Percentiles rank a stretch among this genome's conserved stretches.
Conservation (phyloP, 2,797 vertebrate genomes). For the Cygnus olor region DNA sequence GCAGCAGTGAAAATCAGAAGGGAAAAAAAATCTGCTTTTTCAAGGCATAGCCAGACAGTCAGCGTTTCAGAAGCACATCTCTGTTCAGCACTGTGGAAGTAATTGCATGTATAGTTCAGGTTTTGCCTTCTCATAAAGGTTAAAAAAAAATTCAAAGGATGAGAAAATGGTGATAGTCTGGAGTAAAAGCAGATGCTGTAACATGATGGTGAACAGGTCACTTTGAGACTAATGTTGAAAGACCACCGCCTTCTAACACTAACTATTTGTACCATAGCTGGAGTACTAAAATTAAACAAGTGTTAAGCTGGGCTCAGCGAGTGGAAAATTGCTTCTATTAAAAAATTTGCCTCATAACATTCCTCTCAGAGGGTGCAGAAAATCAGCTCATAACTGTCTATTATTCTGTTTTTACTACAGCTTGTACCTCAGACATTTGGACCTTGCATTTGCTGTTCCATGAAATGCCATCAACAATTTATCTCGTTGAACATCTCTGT, state of each 20-base stretch:
- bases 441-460: neutral
- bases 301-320: neutral
- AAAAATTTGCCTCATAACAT: neutral
- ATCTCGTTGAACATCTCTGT: neutral
- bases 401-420: neutral
- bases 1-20: constrained; percentile 24
- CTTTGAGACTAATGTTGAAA: neutral
- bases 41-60: neutral
- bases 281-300: neutral
- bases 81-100: neutral
- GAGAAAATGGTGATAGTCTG: neutral
- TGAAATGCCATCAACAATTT: neutral
- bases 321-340: neutral
- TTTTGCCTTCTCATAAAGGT: neutral
- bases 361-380: neutral
- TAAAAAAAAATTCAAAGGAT: neutral
- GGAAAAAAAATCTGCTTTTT: constrained; percentile 12
- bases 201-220: neutral
- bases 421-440: neutral
- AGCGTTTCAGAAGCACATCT: neutral
- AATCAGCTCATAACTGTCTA: neutral
- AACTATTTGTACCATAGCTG: neutral
- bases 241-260: neutral
- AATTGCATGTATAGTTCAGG: neutral
- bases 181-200: neutral